Evolutionary conservation across 2,113 vertebrate species (phyloP), one percentile per base, ranked within the genome.

Genomic region (Arenaria interpres): DNA sequence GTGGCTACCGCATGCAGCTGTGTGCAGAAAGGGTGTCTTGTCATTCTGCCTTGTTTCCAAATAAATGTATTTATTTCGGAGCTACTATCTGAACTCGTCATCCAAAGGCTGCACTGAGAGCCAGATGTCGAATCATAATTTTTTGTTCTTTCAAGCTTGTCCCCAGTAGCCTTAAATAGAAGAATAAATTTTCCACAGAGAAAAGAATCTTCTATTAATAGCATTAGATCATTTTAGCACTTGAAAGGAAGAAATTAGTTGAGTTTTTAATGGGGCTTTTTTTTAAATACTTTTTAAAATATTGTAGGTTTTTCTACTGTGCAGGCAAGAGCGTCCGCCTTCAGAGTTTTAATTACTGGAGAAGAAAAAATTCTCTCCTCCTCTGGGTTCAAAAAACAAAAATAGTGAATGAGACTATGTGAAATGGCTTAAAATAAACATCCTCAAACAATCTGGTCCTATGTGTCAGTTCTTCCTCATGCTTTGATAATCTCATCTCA

Each of bases 181-280:
- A 95, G 86, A 95, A 95, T 89, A 82, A 37, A 73, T 95, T 96
- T 96, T 91, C 92, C 87, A 85, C 59, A 25, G 80, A 89, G 89
- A 88, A 88, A 84, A 93, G 45, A 84, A 25, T 73, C 43, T 77
- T 88, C 95, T 96, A 96, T 96, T 96, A 96, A 97, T 97, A 97
- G 75, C 90, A 90, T 80, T 88, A 91, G 81, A 96, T 95, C 71
- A 91, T 95, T 94, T 91, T 88, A 93, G 78, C 56, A 60, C 79
- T 96, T 94, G 89, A 97, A 97, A 97, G 72, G 91, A 96, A 96
- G 77, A 95, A 96, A 96, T 94, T 94, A 90, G 60, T 67, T 71
- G 88, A 93, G 85, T 6, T 72, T 46, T 96, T 88, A 22, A 86
- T 82, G 32, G 15, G 14, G 14, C 48, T 32, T 2, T 3, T 57